A percentile compares a stretch with the other conserved stretches of the same genome.
These are phyloP conservation scores for Semicossyphus pulcher DNA, from an alignment of 2,113 vertebrate genomes.

Conservation along the genomic window DNA sequence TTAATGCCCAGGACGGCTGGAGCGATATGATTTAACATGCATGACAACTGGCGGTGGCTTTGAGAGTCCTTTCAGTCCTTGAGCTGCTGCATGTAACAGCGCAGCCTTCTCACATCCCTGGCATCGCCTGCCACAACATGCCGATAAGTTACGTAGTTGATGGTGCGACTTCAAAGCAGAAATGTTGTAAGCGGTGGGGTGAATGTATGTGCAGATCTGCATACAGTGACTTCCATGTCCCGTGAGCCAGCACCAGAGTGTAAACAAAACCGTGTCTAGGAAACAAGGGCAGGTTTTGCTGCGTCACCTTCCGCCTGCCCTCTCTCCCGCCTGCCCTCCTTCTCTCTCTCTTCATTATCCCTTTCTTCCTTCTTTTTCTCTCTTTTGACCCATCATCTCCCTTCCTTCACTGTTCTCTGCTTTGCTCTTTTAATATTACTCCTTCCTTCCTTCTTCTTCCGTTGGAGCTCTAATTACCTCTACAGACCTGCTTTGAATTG, in stretches of 20 bases:
- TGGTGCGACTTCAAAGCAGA: background rate
- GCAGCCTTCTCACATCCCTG: background rate
- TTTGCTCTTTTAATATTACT: background rate
- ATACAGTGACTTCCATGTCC: constrained; percentile 16
- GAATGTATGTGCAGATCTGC: background rate
- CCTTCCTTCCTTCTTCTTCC: background rate
- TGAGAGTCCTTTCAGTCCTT: background rate
- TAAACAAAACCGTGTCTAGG: constrained; percentile 67
- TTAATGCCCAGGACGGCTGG: too few relatives aligned
- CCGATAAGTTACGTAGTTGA: background rate
- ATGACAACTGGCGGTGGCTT: background rate
- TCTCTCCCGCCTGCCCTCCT: background rate
- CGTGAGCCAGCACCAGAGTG: constrained; percentile 19
- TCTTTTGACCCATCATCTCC: background rate
- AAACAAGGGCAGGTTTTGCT: constrained; percentile 49
- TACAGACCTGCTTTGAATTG: background rate
- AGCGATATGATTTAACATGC: too few relatives aligned
- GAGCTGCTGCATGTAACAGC: constrained; percentile 4
- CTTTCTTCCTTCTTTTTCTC: background rate
- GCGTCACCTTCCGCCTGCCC: constrained; percentile 28
- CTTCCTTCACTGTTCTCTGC: background rate
- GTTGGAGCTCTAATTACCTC: too few relatives aligned
- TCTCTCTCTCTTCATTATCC: background rate
- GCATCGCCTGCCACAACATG: background rate
- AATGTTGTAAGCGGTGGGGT: too few relatives aligned